phyloP scores from a whole-genome alignment of 2,888 invertebrate species.

The Stenodera caucasica region DNA sequence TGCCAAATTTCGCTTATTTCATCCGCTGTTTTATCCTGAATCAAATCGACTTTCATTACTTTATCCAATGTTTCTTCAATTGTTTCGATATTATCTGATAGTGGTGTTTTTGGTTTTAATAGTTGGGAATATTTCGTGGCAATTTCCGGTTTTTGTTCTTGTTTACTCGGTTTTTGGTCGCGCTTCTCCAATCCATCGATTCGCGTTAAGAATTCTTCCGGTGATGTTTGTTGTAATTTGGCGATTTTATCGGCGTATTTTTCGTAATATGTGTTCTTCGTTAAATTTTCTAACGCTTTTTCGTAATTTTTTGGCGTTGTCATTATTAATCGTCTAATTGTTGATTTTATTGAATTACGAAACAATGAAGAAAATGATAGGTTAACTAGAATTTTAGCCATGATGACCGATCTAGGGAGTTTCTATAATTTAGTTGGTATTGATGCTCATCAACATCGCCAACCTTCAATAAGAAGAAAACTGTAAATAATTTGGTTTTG shows the following conservation, averaged over 20 bases:
- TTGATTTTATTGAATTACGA: not conserved
- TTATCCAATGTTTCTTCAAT: conserved; percentile 62
- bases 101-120: conserved; percentile 63
- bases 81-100: conserved; percentile 36
- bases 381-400: not conserved
- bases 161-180: conserved; percentile 52
- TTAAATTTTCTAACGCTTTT: conserved; percentile 60
- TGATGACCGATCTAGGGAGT: not conserved
- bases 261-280: conserved; percentile 75
- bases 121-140: conserved; percentile 63
- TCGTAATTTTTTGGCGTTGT: conserved; percentile 55
- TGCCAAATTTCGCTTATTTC: conserved; percentile 80
- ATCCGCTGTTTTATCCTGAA: conserved; percentile 68
- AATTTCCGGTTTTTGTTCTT: conserved; percentile 55
- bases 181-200: conserved; percentile 60
- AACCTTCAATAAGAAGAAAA: no score
- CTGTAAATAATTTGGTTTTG: no score
- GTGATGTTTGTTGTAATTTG: conserved; percentile 71
- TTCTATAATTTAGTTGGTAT: not conserved
- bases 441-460: no score
- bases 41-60: conserved; percentile 77
- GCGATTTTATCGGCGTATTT: conserved; percentile 81
- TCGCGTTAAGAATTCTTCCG: conserved; percentile 71
- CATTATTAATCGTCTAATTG: conserved; percentile 42
- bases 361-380: not conserved